These are phyloP conservation scores for Liolophura sinensis DNA, from an alignment of 1,140 invertebrate species.

Conservation along the genomic window DNA sequence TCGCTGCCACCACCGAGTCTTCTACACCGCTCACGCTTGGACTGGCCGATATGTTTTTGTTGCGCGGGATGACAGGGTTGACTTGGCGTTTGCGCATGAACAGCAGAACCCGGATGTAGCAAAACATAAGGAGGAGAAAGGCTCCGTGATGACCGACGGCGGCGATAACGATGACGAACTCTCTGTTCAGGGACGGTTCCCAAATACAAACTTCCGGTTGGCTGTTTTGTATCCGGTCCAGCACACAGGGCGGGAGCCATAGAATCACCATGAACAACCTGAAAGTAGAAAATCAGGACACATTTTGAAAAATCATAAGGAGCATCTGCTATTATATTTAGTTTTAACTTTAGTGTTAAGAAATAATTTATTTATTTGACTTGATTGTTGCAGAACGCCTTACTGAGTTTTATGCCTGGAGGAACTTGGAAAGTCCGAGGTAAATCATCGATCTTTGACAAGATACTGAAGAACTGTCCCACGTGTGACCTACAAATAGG, in stretches of 20 bases:
- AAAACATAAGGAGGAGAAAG: conserved; percentile 44
- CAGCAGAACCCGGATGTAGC: conserved; percentile 45
- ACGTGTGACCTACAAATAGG: no score
- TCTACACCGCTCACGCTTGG: no score
- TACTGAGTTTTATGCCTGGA: no score
- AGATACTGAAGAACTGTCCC: no score
- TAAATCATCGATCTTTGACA: no score
- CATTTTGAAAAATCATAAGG: neutral
- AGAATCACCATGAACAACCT: conserved; percentile 47
- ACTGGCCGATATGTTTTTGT: no score
- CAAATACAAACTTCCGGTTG: conserved; percentile 42
- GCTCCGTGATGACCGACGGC: conserved; percentile 56
- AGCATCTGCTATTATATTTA: neutral
- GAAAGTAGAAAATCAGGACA: conserved; percentile 4
- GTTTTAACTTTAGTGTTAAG: no score
- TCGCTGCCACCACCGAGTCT: no score
- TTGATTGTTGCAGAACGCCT: no score
- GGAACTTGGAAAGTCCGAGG: no score
- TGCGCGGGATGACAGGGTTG: no score
- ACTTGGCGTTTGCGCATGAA: conserved; percentile 33
- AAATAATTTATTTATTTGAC: no score
- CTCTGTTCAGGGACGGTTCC: conserved; percentile 51
- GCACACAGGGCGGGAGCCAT: conserved; percentile 51
- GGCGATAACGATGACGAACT: conserved; percentile 55
- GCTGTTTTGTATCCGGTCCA: conserved; percentile 43